Evolutionary conservation across 2,797 vertebrate species (phyloP).

Genomic region (Caiman crocodilus): DNA sequence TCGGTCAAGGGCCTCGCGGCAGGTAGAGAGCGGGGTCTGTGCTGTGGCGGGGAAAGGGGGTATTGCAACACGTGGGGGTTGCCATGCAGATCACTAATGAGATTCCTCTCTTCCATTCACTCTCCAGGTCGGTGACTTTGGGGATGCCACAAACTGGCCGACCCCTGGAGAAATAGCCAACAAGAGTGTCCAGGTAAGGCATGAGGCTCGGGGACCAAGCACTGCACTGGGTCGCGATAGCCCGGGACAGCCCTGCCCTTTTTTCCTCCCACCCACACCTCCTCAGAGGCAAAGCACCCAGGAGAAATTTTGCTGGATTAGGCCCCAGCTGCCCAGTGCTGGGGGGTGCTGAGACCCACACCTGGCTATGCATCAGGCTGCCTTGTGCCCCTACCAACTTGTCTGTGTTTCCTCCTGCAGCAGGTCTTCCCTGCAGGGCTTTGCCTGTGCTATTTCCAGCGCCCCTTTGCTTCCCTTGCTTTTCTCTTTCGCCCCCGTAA

Average conservation of each 20-base stretch:
- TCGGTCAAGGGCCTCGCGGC: too few species aligned
- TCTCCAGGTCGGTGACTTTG: constrained; percentile 95
- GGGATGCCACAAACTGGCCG: constrained; percentile 97
- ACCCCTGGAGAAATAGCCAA: constrained; percentile 98
- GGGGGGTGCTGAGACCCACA: too few species aligned
- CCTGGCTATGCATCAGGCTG: background rate
- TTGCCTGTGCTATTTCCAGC: background rate
- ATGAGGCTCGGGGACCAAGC: background rate
- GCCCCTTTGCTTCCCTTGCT: background rate
- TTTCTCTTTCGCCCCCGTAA: too few species aligned
- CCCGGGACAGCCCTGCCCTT: too few species aligned
- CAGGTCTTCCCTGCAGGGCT: background rate
- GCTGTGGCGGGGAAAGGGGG: background rate
- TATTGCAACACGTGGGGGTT: background rate
- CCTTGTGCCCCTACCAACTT: background rate
- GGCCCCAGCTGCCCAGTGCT: background rate
- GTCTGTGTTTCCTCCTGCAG: background rate
- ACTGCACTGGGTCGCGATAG: too few species aligned
- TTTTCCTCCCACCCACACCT: too few species aligned
- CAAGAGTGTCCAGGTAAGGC: constrained; percentile 92
- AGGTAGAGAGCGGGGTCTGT: background rate
- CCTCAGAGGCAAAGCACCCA: too few species aligned
- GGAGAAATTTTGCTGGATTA: too few species aligned
- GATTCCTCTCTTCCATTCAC: constrained; percentile 36
- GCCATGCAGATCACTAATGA: background rate